Evolutionary conservation across 2,113 vertebrate genomes (phyloP).

Genomic region (Otus sunia): DNA sequence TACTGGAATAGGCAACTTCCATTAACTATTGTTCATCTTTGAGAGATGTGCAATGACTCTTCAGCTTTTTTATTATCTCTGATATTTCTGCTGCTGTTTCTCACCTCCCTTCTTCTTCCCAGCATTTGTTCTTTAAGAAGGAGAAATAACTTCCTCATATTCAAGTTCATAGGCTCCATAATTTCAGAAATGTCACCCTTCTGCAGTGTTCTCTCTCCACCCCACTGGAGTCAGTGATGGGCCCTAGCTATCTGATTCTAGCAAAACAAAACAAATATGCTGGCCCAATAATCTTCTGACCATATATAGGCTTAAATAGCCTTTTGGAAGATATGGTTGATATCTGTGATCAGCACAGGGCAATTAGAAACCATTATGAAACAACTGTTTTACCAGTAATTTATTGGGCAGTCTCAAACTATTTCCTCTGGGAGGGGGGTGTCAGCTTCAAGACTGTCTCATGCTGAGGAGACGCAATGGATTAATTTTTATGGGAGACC

Average conservation of each 20-base stretch:
- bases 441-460: not conserved
- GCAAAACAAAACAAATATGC: constrained; percentile 63
- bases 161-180: not conserved
- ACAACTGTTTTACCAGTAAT: not conserved
- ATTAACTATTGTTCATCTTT: not conserved
- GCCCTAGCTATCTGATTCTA: constrained; percentile 53
- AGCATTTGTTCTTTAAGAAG: not conserved
- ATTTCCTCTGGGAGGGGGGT: not conserved
- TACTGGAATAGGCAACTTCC: not conserved
- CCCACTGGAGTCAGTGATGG: constrained; percentile 26
- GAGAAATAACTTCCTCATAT: not conserved
- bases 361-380: constrained; percentile 42
- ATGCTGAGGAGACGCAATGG: not conserved
- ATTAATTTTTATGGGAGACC: not conserved
- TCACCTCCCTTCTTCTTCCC: not conserved
- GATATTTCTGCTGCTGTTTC: not conserved
- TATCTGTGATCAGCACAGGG: constrained; percentile 52
- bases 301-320: constrained; percentile 67
- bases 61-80: not conserved
- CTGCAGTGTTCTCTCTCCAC: not conserved
- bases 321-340: constrained; percentile 50
- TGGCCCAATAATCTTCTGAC: constrained; percentile 45
- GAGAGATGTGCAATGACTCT: not conserved
- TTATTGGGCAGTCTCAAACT: not conserved
- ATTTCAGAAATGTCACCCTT: constrained; percentile 21